A percentile compares a stretch with the other conserved stretches of the same genome.
These are phyloP conservation scores for Nycticryphes semicollaris DNA, from an alignment of 2,113 vertebrate genomes.

Conservation along the genomic window DNA sequence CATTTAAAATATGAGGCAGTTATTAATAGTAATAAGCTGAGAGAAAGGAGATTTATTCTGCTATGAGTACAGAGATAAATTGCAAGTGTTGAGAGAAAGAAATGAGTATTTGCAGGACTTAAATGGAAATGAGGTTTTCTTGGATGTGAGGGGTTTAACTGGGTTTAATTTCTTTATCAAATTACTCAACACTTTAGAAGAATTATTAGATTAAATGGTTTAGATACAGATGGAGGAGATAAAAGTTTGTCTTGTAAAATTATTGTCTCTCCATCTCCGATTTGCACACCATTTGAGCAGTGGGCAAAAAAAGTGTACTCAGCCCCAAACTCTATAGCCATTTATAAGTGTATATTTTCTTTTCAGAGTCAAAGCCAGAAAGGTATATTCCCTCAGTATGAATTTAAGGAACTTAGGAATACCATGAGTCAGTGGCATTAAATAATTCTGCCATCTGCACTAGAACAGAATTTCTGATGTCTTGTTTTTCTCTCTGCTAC, in stretches of 20 bases:
- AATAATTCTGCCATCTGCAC: constrained; percentile 46
- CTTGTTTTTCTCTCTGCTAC: constrained; percentile 49
- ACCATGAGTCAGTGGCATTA: constrained; percentile 1
- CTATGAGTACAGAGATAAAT: background rate
- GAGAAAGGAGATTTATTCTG: background rate
- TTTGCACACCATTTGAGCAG: background rate
- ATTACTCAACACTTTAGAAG: background rate
- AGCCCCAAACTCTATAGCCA: background rate
- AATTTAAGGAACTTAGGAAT: constrained; percentile 35
- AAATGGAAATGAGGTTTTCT: background rate
- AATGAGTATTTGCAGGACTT: background rate
- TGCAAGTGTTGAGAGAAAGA: background rate
- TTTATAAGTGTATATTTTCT: background rate
- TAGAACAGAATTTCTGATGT: constrained; percentile 54
- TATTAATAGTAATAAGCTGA: background rate
- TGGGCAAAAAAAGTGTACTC: background rate
- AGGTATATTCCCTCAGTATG: constrained; percentile 15
- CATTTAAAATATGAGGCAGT: background rate
- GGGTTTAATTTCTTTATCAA: background rate
- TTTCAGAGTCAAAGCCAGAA: constrained; percentile 17
- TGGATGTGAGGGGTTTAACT: background rate
- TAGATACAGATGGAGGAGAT: background rate
- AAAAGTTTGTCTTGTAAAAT: background rate
- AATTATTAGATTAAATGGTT: background rate
- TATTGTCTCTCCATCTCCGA: background rate